Evolutionary conservation across 30 jellyfish, hydroid and myxozoan genomes (phyloP).

Genomic region (Cassiopea andromeda): DNA sequence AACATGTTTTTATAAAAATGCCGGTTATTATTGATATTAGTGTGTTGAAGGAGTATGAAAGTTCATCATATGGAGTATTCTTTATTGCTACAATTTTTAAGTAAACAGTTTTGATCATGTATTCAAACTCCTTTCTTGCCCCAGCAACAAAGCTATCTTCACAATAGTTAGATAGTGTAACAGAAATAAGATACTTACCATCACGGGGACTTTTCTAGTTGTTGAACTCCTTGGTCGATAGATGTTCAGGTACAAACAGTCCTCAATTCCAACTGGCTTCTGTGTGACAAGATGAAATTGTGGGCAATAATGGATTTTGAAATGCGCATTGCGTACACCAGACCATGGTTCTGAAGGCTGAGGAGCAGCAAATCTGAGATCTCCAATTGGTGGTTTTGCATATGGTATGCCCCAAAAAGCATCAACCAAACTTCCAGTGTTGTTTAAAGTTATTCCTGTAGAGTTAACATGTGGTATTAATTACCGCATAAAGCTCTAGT

Average conservation of each 20-base stretch:
- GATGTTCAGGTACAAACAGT: conserved; percentile 25
- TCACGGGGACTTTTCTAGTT: conserved; percentile 10
- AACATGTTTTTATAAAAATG: too few relatives aligned
- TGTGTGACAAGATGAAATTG: background rate
- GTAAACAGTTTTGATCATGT: too few relatives aligned
- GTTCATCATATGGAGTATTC: too few relatives aligned
- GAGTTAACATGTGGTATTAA: too few relatives aligned
- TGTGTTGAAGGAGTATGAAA: too few relatives aligned
- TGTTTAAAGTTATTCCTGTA: background rate
- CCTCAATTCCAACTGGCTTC: conserved; percentile 8
- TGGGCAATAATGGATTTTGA: conserved; percentile 1
- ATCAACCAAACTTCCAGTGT: conserved; percentile 25
- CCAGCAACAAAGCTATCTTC: too few relatives aligned
- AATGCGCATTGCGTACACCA: conserved; percentile 20
- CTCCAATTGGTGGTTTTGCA: conserved; percentile 59
- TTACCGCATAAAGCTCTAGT: too few relatives aligned
- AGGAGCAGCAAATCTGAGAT: conserved; percentile 36
- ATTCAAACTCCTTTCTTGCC: too few relatives aligned
- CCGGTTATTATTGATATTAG: too few relatives aligned
- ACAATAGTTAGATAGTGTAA: too few relatives aligned
- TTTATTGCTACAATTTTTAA: too few relatives aligned
- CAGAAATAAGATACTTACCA: conserved; percentile 8
- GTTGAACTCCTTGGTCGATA: conserved; percentile 30
- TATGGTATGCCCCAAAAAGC: conserved; percentile 32
- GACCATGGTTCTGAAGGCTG: conserved; percentile 15